Conservation (phyloP, 2,113 vertebrate species). For the Plecotus auritus region DNA sequence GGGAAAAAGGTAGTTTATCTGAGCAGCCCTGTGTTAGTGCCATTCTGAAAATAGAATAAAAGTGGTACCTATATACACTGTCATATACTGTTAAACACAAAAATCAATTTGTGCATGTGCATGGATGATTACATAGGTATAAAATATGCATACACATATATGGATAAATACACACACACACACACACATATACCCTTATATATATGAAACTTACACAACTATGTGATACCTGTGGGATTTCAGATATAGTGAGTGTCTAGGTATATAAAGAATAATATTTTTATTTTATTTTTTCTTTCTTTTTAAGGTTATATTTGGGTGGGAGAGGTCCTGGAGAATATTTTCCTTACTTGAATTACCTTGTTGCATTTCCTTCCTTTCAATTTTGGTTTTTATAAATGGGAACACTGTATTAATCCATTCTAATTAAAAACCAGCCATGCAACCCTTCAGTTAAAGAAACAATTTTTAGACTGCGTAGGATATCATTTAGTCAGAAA, state of each 20-base stretch:
- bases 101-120: neutral
- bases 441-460: constrained; percentile 68
- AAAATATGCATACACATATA: neutral
- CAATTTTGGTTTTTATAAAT: constrained; percentile 68
- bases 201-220: neutral
- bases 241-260: neutral
- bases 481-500: constrained; percentile 75
- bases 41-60: neutral
- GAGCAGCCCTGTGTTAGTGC: neutral
- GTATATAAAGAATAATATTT: neutral
- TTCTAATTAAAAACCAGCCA: constrained; percentile 79
- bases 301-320: constrained; percentile 51
- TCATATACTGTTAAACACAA: neutral
- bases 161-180: neutral
- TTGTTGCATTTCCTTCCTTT: constrained; percentile 71
- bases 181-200: neutral
- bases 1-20: neutral
- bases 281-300: neutral
- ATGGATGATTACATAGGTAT: neutral
- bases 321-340: constrained; percentile 48
- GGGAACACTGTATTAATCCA: constrained; percentile 70
- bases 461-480: constrained; percentile 71
- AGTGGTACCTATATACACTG: neutral
- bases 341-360: constrained; percentile 49
- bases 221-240: neutral